These are phyloP conservation scores for Acleris sparsana DNA, from an alignment of 2,888 invertebrate species.

Conservation along the genomic window DNA sequence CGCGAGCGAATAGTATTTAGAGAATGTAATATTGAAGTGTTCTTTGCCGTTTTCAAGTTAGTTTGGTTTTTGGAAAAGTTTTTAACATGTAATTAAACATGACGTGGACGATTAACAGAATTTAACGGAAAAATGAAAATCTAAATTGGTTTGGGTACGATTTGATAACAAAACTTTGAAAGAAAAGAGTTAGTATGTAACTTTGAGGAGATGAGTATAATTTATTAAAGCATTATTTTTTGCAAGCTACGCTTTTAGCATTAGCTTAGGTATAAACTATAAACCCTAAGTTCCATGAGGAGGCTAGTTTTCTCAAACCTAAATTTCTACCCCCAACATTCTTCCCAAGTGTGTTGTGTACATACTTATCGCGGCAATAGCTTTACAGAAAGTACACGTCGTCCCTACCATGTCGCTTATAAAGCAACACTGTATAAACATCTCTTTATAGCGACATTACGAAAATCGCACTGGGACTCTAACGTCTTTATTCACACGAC, in stretches of 20 bases:
- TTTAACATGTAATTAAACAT: background rate
- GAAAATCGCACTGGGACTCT: slow-evolving; percentile 37
- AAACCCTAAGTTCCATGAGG: background rate
- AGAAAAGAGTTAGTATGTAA: no score
- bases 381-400: slow-evolving; percentile 8
- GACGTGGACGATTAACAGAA: background rate
- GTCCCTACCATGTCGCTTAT: slow-evolving; percentile 25
- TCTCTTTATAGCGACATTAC: slow-evolving; percentile 34
- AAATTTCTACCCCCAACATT: slow-evolving; percentile 6
- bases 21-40: slow-evolving; percentile 18
- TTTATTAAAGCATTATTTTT: no score
- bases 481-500: slow-evolving; percentile 34
- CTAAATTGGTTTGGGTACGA: background rate
- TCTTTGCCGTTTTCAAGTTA: slow-evolving; percentile 19
- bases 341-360: slow-evolving; percentile 9
- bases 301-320: background rate
- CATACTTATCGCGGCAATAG: slow-evolving; percentile 21
- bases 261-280: no score
- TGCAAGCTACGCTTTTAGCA: no score
- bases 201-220: no score
- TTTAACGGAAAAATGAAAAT: no score
- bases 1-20: slow-evolving; percentile 5
- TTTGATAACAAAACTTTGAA: no score
- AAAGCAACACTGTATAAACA: slow-evolving; percentile 36
- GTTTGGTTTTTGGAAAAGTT: slow-evolving; percentile 10